These are phyloP conservation scores for Hyla sarda DNA, from an alignment of 2,113 vertebrate genomes.

Conservation along the genomic window DNA sequence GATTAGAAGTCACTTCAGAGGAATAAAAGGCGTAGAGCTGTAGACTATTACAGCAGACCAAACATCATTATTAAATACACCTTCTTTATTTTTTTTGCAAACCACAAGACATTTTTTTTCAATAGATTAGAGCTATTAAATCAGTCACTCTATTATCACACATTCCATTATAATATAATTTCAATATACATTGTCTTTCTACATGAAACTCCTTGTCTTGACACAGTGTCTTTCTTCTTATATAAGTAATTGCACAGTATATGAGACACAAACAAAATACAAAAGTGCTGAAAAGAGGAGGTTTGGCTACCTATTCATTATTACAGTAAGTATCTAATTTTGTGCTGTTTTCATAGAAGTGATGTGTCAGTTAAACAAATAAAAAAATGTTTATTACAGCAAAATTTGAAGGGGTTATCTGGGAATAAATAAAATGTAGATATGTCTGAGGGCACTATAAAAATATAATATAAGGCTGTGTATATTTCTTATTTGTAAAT, in stretches of 20 bases:
- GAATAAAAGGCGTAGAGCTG: neutral
- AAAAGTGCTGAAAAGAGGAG: neutral
- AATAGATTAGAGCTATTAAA: slow-evolving; percentile 15
- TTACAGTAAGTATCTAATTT: neutral
- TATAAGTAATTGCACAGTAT: neutral
- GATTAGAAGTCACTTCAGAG: slow-evolving; percentile 27
- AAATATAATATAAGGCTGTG: neutral
- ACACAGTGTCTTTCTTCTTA: neutral
- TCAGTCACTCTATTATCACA: slow-evolving; percentile 1
- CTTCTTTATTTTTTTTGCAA: slow-evolving; percentile 1
- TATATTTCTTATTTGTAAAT: neutral
- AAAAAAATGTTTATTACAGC: neutral
- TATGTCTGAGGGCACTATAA: neutral
- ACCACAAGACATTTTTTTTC: slow-evolving; percentile 15
- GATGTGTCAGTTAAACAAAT: neutral
- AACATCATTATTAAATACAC: neutral
- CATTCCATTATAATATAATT: slow-evolving; percentile 26
- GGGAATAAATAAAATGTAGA: too few species aligned
- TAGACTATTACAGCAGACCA: neutral
- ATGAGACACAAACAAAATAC: neutral
- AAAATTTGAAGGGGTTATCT: too few species aligned
- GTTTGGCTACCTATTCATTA: neutral
- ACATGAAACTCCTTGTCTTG: neutral
- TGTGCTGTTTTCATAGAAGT: neutral
- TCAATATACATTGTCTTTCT: slow-evolving; percentile 1